Base-by-base conservation (phyloP, 1,140 invertebrate species). In the Polypedilum vanderplanki region DNA sequence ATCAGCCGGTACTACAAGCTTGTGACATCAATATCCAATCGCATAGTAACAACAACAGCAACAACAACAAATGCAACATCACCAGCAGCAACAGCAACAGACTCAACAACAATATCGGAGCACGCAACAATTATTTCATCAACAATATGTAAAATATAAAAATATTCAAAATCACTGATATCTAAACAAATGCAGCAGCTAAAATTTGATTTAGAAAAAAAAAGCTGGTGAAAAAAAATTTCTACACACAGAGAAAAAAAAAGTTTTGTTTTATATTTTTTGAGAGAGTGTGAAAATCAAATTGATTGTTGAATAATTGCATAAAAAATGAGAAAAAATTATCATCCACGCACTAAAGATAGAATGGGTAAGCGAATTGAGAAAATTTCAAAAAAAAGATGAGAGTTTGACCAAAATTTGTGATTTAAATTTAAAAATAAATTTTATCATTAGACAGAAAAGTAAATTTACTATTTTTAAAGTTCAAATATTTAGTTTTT, bases 11-110 rank as follows among this genome's bases (percentile, higher is more conserved):
- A 86, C 88, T 73, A 87, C 88, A 74, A 87, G 87, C 77, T 90
- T 90, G 88, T 90, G 89, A 92, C 86, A 87, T 79, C 88, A 90
- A 82, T 89, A 91, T 83, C 89, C 90, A 79, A 80, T 89, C 79
- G 88, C 88, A 83, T 90, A 89, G 76, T 79, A 80, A 75, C 79
- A 80, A 18, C 80, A 80, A 17, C 76, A 77, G 73, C 78, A 79
- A 74, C 79, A 77, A 70, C 79, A 79, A 24, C 67, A 20, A 70
- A 70, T 70, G n/a, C 77, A 77, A 10, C 75, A 77, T 15, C 76
- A 76, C 4, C 77, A 76, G 5, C 76, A 77, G 24, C 76, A 77
- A 64, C 76, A 77, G 67, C 77, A 76, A 78, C 77, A 79, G 75
- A 77, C 79, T 77, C 80, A 80, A 79, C 80, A 81, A 79, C 78